A percentile compares a stretch with the other conserved stretches of the same genome.
Conservation (phyloP, 2,113 vertebrate species). For the Myotis brandtii region DNA sequence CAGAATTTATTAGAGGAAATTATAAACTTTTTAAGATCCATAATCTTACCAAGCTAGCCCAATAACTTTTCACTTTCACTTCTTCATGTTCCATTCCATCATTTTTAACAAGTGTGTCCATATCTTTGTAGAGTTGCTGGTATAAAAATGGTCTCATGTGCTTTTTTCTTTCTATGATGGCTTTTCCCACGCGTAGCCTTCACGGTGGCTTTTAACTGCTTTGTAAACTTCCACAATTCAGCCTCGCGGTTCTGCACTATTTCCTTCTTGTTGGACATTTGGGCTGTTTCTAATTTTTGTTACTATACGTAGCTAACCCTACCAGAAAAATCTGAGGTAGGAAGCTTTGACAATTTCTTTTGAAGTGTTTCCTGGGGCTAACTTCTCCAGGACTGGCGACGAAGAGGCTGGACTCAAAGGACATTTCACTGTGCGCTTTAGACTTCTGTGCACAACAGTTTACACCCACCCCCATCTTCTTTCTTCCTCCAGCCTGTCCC, state of each 20-base stretch:
- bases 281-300: background rate
- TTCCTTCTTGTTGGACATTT: background rate
- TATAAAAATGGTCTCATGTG: background rate
- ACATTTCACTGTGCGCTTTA: too few relatives aligned
- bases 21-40: background rate
- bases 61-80: background rate
- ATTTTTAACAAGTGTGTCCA: background rate
- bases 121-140: background rate
- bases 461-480: too few relatives aligned
- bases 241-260: background rate
- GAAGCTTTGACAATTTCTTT: background rate
- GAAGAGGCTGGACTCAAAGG: background rate
- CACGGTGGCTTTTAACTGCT: background rate
- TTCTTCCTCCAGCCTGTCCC: too few relatives aligned
- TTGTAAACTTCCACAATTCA: background rate
- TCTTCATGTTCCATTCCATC: background rate
- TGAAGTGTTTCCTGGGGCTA: background rate
- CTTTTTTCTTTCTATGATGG: background rate
- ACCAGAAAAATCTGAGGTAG: background rate
- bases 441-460: background rate
- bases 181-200: background rate
- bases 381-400: background rate
- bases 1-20: background rate
- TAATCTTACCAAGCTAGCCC: background rate
- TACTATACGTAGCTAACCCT: background rate